Conservation (phyloP, 2,888 invertebrate genomes). For the Girardia tigrina region DNA sequence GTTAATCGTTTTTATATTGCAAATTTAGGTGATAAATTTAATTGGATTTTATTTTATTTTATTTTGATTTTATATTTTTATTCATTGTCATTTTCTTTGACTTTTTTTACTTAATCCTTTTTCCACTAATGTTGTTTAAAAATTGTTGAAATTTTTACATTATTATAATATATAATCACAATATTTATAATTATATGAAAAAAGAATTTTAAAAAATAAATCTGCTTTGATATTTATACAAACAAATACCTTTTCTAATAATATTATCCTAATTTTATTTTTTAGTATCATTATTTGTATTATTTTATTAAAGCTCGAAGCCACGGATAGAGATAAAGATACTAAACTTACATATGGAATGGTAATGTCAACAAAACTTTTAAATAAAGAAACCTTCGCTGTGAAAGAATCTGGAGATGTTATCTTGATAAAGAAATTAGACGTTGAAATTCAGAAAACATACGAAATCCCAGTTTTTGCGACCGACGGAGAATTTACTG, state of each 20-base stretch:
- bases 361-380: neutral
- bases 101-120: too few relatives aligned
- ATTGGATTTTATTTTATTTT: too few relatives aligned
- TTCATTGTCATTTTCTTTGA: too few relatives aligned
- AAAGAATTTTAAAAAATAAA: too few relatives aligned
- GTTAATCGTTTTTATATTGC: too few relatives aligned
- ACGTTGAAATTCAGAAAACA: slow-evolving; percentile 20
- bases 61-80: too few relatives aligned
- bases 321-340: neutral
- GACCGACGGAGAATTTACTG: slow-evolving; percentile 23
- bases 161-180: too few relatives aligned
- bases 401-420: slow-evolving; percentile 27
- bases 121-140: too few relatives aligned
- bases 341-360: neutral
- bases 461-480: slow-evolving; percentile 26
- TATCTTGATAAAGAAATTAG: neutral
- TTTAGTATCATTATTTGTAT: neutral
- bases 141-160: neutral
- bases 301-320: neutral
- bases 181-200: too few relatives aligned
- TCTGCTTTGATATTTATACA: too few relatives aligned
- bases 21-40: too few relatives aligned
- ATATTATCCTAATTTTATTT: neutral
- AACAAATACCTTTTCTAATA: too few relatives aligned
- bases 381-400: slow-evolving; percentile 18